Conservation (phyloP, 2,888 invertebrate genomes). For the Parnassius smintheus region DNA sequence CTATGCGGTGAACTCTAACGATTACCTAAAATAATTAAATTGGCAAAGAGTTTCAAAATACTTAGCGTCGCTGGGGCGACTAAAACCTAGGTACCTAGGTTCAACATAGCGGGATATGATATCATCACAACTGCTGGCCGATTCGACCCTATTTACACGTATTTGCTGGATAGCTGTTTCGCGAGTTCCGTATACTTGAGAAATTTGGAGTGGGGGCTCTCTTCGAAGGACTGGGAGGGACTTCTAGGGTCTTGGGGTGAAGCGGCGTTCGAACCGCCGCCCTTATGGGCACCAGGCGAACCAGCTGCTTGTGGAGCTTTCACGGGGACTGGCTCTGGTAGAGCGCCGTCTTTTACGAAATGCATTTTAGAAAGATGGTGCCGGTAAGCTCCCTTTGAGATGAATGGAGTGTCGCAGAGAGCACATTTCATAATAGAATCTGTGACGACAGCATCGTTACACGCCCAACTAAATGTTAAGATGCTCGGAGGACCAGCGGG, state of each 20-base stretch:
- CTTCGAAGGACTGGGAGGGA: conserved; percentile 86
- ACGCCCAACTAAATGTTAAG: conserved; percentile 96
- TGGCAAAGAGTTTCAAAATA: conserved; percentile 81
- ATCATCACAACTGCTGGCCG: conserved; percentile 18
- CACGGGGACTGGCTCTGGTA: conserved; percentile 87
- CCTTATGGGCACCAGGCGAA: conserved; percentile 70
- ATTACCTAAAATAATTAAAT: conserved; percentile 80
- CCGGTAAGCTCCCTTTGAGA: conserved; percentile 97
- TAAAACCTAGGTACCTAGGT: conserved; percentile 71
- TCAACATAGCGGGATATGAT: conserved; percentile 88
- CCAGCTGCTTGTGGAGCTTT: conserved; percentile 76
- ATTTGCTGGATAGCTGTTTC: conserved; percentile 98
- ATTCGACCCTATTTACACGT: conserved; percentile 85
- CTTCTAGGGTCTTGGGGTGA: conserved; percentile 81
- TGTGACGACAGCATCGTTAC: conserved; percentile 94
- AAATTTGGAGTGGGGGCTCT: conserved; percentile 98
- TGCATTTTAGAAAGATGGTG: conserved; percentile 98
- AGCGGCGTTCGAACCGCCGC: conserved; percentile 65
- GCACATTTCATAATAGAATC: conserved; percentile 97
- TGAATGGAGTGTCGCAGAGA: conserved; percentile 96
- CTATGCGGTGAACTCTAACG: conserved; percentile 77
- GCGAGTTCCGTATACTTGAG: conserved; percentile 99
- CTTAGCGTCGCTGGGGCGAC: conserved; percentile 77
- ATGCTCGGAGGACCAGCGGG: conserved; percentile 90
- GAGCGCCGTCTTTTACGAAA: conserved; percentile 94